These are phyloP conservation scores for Hypomecis atomaria DNA, from an alignment of 2,888 invertebrate species.

Conservation along the genomic window DNA sequence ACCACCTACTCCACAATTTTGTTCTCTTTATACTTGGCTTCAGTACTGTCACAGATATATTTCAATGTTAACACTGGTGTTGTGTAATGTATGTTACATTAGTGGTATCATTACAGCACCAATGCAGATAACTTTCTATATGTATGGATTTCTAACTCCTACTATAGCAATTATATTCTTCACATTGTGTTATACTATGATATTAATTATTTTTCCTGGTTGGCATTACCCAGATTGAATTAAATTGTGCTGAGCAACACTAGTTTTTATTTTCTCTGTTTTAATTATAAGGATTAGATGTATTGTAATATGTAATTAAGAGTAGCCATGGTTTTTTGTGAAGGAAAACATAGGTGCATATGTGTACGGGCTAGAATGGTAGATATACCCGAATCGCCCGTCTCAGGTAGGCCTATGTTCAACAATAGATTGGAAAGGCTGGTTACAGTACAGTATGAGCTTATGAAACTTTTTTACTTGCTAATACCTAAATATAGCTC, in stretches of 20 bases:
- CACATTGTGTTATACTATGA: constrained; percentile 1
- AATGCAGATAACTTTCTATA: neutral
- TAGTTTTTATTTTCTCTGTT: no score
- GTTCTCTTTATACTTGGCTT: neutral
- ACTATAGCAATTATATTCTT: neutral
- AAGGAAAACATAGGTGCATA: no score
- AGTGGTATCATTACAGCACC: neutral
- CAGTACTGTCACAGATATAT: constrained; percentile 1
- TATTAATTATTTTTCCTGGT: constrained; percentile 4
- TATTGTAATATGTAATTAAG: neutral
- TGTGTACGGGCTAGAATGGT: no score
- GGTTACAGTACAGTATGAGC: no score
- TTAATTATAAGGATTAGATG: no score
- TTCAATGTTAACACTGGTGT: neutral
- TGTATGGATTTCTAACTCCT: neutral
- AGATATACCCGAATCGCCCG: no score
- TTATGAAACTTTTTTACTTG: no score
- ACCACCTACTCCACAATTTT: neutral
- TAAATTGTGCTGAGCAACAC: no score
- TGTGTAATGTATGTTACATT: neutral
- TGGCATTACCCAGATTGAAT: constrained; percentile 1
- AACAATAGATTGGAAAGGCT: no score
- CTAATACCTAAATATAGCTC: no score
- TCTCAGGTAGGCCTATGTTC: no score
- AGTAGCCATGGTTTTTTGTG: no score